These are phyloP conservation scores for Lacerta agilis DNA, from an alignment of 2,797 vertebrate genomes.

Conservation along the genomic window DNA sequence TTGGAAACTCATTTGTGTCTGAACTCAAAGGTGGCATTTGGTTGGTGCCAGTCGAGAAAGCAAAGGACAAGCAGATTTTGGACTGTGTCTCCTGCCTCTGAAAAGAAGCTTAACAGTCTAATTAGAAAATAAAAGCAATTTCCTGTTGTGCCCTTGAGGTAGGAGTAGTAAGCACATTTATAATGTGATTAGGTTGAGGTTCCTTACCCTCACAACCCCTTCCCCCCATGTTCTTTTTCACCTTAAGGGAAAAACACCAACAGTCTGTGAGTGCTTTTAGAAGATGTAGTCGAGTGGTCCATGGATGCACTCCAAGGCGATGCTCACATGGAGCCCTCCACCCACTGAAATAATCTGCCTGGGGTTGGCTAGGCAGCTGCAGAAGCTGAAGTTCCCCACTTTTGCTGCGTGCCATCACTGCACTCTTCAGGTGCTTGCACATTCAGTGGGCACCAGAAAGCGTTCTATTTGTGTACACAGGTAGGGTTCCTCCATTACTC, in stretches of 20 bases:
- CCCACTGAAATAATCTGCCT: too few species aligned
- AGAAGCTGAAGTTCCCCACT: too few species aligned
- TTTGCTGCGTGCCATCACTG: too few species aligned
- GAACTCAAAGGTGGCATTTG: background rate
- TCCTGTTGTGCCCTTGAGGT: background rate
- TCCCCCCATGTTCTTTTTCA: too few species aligned
- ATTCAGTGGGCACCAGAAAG: too few species aligned
- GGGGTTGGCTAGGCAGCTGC: too few species aligned
- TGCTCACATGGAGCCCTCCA: too few species aligned
- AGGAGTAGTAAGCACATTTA: background rate
- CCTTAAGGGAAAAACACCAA: slow-evolving; percentile 9
- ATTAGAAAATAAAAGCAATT: slow-evolving; percentile 32
- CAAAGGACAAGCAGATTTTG: slow-evolving; percentile 11
- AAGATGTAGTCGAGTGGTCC: background rate
- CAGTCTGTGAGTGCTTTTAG: background rate
- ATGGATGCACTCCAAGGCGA: too few species aligned
- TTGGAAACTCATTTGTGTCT: background rate
- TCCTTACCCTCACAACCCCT: background rate
- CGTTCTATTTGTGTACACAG: too few species aligned
- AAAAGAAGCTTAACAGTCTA: slow-evolving; percentile 4
- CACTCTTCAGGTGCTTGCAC: too few species aligned
- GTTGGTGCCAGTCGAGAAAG: background rate
- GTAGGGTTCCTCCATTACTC: too few species aligned
- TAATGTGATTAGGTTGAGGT: slow-evolving; percentile 11
- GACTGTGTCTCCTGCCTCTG: background rate